Percentiles rank a stretch among this genome's conserved stretches.
These are phyloP conservation scores for Rissa tridactyla DNA, from an alignment of 2,113 vertebrate genomes.

Conservation along the genomic window DNA sequence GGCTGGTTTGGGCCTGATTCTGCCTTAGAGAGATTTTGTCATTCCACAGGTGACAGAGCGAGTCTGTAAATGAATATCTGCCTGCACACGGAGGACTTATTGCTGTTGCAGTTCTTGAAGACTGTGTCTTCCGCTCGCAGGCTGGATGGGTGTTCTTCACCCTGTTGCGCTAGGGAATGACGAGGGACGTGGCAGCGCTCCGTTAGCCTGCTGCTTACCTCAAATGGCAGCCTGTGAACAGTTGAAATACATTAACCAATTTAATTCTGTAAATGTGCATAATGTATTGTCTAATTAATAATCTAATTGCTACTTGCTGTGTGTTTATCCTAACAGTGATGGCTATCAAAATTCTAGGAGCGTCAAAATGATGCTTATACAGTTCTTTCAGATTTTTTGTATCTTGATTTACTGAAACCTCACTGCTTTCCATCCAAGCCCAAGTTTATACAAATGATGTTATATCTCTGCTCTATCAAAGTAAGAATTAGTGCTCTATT, in stretches of 20 bases:
- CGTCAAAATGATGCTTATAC: background rate
- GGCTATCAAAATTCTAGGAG: background rate
- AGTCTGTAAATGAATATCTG: background rate
- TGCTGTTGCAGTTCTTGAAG: background rate
- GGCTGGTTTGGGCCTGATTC: background rate
- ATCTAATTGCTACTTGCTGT: background rate
- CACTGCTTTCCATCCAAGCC: background rate
- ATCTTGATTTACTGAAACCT: background rate
- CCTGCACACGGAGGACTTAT: background rate
- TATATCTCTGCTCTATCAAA: background rate
- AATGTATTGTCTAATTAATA: background rate
- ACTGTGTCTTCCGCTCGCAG: background rate
- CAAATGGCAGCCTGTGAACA: background rate
- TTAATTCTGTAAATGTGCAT: background rate
- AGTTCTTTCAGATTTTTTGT: background rate
- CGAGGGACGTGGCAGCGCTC: rapidly evolving
- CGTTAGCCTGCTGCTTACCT: background rate
- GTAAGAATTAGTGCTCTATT: background rate
- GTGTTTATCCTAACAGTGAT: background rate
- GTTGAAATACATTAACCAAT: background rate
- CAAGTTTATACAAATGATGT: background rate
- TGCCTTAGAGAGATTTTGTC: background rate
- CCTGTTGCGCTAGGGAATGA: background rate
- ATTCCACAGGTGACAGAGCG: background rate
- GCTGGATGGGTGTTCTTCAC: rapidly evolving